A percentile compares a stretch with the other conserved stretches of the same genome.
phyloP scores from a whole-genome alignment of 2,113 vertebrate genomes.

The Lepisosteus osseus region DNA sequence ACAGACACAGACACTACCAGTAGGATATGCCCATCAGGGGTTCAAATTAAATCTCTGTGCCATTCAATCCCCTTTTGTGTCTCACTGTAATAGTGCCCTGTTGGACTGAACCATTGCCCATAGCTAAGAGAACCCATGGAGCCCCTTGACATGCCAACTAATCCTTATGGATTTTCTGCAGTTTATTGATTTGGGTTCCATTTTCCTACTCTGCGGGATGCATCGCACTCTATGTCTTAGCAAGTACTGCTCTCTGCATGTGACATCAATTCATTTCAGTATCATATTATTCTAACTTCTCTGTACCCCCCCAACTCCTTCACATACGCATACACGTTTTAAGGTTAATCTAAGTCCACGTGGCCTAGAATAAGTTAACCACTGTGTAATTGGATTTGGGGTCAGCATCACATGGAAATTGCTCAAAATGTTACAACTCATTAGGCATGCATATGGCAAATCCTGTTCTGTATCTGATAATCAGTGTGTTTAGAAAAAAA shows the following conservation, averaged over 20 bases:
- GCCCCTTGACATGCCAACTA: neutral
- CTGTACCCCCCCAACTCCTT: neutral
- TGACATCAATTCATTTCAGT: neutral
- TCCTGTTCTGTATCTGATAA: neutral
- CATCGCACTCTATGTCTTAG: neutral
- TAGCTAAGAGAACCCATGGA: neutral
- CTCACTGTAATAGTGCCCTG: neutral
- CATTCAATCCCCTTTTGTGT: too few relatives aligned
- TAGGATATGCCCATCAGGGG: too few relatives aligned
- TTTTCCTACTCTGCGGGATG: neutral
- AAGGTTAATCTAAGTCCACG: slow-evolving; percentile 45
- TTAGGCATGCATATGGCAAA: slow-evolving; percentile 1
- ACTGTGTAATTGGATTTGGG: slow-evolving; percentile 45
- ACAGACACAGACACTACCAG: too few relatives aligned
- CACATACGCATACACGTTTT: slow-evolving; percentile 13
- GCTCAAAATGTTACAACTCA: neutral
- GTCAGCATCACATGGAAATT: slow-evolving; percentile 20
- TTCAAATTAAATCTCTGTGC: too few relatives aligned
- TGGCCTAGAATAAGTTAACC: slow-evolving; percentile 40
- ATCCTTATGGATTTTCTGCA: slow-evolving; percentile 9
- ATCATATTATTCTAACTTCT: neutral
- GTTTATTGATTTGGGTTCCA: slow-evolving; percentile 5
- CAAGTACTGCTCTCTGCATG: neutral
- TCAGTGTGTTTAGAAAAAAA: neutral
- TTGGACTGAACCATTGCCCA: neutral